A percentile compares a stretch with the other conserved stretches of the same genome.
Evolutionary conservation across 2,888 invertebrate species (phyloP).

Genomic region (Conus canariensis): DNA sequence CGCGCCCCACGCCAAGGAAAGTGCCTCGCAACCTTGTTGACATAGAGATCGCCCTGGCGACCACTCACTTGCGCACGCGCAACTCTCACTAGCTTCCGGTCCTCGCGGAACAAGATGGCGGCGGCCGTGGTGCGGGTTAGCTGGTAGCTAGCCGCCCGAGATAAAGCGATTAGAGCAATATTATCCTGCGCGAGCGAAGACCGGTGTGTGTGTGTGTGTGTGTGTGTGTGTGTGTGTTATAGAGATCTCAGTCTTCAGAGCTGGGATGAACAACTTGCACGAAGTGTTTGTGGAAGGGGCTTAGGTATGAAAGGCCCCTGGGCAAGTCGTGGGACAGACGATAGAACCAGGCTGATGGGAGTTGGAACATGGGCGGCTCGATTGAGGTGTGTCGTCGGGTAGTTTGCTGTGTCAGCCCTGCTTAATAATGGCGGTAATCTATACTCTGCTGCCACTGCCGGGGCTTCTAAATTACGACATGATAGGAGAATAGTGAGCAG

Average conservation of each 20-base stretch:
- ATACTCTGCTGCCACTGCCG: no score
- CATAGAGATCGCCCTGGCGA: constrained; percentile 44
- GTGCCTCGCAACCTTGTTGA: constrained; percentile 44
- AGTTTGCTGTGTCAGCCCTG: not conserved
- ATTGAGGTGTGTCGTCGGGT: not conserved
- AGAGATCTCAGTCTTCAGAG: no score
- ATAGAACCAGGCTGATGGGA: no score
- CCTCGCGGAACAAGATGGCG: constrained; percentile 7
- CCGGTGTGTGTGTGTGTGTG: constrained; percentile 4
- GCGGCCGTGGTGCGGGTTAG: not conserved
- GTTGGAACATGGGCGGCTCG: no score
- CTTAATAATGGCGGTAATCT: no score
- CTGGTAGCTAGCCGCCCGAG: not conserved
- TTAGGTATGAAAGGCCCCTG: no score
- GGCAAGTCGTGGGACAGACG: no score
- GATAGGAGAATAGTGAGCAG: no score
- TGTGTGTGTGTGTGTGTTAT: not conserved
- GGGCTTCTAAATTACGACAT: no score
- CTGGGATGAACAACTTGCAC: no score
- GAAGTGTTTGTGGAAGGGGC: no score
- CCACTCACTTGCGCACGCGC: constrained; percentile 44
- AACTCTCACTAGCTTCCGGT: constrained; percentile 29
- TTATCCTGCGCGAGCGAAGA: not conserved
- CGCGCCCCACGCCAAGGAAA: not conserved
- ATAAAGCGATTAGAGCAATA: not conserved